These are phyloP conservation scores for Sphecodes monilicornis DNA, from an alignment of 2,888 invertebrate genomes.

Conservation along the genomic window DNA sequence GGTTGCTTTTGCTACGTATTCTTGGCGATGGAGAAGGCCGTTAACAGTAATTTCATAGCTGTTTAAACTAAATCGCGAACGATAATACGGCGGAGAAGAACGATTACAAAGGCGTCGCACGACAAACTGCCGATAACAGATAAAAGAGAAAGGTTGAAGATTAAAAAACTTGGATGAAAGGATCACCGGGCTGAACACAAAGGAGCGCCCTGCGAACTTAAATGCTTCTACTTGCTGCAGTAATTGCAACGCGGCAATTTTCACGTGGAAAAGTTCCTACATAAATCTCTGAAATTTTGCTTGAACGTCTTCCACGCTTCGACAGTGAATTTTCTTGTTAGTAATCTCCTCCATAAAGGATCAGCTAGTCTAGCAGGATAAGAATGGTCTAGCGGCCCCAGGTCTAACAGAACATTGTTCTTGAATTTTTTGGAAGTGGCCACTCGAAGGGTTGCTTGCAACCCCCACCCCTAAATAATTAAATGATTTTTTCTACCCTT, in stretches of 20 bases:
- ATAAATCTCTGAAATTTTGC: neutral
- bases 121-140: slow-evolving; percentile 43
- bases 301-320: neutral
- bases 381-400: too few relatives aligned
- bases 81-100: slow-evolving; percentile 29
- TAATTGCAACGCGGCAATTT: slow-evolving; percentile 12
- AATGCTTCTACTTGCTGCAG: neutral
- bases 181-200: slow-evolving; percentile 14
- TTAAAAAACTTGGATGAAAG: slow-evolving; percentile 39
- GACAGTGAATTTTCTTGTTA: neutral
- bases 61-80: slow-evolving; percentile 47
- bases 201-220: neutral
- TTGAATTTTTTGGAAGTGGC: too few relatives aligned
- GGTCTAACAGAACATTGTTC: too few relatives aligned
- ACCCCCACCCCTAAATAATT: too few relatives aligned
- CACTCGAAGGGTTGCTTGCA: too few relatives aligned
- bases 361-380: too few relatives aligned
- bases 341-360: too few relatives aligned
- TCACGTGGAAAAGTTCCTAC: neutral
- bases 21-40: slow-evolving; percentile 9
- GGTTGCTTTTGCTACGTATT: neutral
- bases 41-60: slow-evolving; percentile 43
- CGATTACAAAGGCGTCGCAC: slow-evolving; percentile 42
- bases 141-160: slow-evolving; percentile 20
- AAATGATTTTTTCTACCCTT: too few relatives aligned